Conservation (phyloP, 2,797 vertebrate genomes). For the Sebastes itinus region DNA sequence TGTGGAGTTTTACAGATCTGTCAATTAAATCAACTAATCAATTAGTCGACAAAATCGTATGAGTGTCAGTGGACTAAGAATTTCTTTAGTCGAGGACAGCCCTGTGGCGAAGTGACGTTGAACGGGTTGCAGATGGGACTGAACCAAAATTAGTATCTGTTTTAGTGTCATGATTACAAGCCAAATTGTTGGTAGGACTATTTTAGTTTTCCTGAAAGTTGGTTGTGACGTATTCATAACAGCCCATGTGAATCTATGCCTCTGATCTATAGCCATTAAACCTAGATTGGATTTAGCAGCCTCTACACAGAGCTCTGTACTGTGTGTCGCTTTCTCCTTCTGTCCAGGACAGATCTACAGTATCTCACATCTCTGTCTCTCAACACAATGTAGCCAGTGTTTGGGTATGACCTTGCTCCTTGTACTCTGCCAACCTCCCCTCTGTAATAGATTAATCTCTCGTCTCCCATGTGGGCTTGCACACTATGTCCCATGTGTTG, state of each 20-base stretch:
- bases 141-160: neutral
- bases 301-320: neutral
- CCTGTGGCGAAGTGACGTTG: too few species aligned
- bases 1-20: too few species aligned
- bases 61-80: too few species aligned
- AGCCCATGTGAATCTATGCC: neutral
- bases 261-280: neutral
- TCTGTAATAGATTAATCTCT: slow-evolving; percentile 52
- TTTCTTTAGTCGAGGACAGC: too few species aligned
- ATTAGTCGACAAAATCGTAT: too few species aligned
- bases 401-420: slow-evolving; percentile 45
- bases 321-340: neutral
- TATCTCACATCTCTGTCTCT: slow-evolving; percentile 14
- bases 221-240: neutral
- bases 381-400: slow-evolving; percentile 41
- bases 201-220: neutral
- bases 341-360: neutral
- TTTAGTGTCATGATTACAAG: neutral
- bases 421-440: slow-evolving; percentile 27
- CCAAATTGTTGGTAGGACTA: neutral
- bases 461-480: slow-evolving; percentile 22
- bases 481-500: slow-evolving; percentile 21
- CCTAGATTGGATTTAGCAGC: neutral
- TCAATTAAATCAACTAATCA: too few species aligned
- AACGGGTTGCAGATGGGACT: neutral